These are phyloP conservation scores for Adelognathus sp. DNA, from an alignment of 2,888 invertebrate genomes.

Conservation along the genomic window DNA sequence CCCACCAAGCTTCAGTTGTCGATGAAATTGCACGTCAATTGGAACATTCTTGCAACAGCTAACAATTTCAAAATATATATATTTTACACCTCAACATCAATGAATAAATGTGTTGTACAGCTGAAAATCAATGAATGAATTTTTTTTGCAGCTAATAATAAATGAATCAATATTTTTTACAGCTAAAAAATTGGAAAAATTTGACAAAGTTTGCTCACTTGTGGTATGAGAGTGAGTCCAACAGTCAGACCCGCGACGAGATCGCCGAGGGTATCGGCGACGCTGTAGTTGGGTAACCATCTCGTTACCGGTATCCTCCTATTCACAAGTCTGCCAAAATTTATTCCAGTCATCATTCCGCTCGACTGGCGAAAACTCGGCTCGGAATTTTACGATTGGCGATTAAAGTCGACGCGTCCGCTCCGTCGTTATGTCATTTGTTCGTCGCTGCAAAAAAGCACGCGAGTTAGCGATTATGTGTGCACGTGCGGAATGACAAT, in stretches of 20 bases:
- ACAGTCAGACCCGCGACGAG: slow-evolving; percentile 84
- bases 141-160: too few relatives aligned
- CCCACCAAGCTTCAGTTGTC: too few relatives aligned
- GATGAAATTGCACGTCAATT: too few relatives aligned
- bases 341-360: slow-evolving; percentile 64
- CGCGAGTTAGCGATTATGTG: not conserved
- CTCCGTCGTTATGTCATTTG: not conserved
- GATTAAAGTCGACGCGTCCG: not conserved
- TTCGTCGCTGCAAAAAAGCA: not conserved
- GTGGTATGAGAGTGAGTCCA: slow-evolving; percentile 80
- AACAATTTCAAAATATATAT: too few relatives aligned
- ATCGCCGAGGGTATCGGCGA: slow-evolving; percentile 81
- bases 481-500: not conserved
- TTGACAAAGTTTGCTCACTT: slow-evolving; percentile 75
- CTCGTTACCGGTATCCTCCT: slow-evolving; percentile 77
- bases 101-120: too few relatives aligned
- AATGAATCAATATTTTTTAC: not conserved
- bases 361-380: not conserved
- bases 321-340: slow-evolving; percentile 54
- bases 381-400: not conserved
- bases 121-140: too few relatives aligned
- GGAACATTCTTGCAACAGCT: too few relatives aligned
- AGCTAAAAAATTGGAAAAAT: slow-evolving; percentile 66
- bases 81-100: too few relatives aligned
- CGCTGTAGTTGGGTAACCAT: slow-evolving; percentile 81